Evolutionary conservation across 2,888 invertebrate genomes (phyloP).

Genomic region (Phortica magna): DNA sequence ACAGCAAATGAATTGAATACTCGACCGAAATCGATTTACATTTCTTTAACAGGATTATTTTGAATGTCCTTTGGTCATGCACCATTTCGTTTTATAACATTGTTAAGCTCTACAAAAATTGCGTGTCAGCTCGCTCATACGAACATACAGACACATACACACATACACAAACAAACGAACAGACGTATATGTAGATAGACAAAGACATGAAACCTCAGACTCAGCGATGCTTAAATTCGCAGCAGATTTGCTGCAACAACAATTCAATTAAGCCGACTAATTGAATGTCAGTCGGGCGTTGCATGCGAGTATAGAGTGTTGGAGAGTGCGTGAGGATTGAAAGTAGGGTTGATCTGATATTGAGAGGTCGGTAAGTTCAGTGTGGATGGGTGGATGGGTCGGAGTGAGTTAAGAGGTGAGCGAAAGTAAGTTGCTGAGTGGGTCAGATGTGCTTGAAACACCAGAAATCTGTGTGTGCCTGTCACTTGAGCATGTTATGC

Average conservation of each 20-base stretch:
- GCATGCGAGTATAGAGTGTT: conserved; percentile 13
- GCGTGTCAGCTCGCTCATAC: no score
- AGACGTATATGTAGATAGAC: not conserved
- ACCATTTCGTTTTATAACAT: no score
- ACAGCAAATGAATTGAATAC: no score
- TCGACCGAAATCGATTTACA: no score
- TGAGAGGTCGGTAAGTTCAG: not conserved
- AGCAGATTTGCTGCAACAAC: conserved; percentile 66
- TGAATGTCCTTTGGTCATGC: no score
- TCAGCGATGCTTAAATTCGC: not conserved
- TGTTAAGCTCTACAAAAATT: no score
- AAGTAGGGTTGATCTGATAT: not conserved
- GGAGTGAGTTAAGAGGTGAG: not conserved
- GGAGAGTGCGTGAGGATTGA: not conserved
- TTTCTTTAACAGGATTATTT: no score
- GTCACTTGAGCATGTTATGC: not conserved
- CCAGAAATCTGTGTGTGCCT: not conserved
- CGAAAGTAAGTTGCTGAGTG: not conserved
- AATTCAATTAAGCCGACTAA: conserved; percentile 74
- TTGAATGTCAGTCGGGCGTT: conserved; percentile 62
- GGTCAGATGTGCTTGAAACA: not conserved
- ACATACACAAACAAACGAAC: no score
- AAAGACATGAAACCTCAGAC: not conserved
- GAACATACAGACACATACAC: no score
- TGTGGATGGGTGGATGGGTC: not conserved